These are phyloP conservation scores for Thryonomys swinderianus DNA, from an alignment of 2,113 vertebrate species.

Conservation along the genomic window DNA sequence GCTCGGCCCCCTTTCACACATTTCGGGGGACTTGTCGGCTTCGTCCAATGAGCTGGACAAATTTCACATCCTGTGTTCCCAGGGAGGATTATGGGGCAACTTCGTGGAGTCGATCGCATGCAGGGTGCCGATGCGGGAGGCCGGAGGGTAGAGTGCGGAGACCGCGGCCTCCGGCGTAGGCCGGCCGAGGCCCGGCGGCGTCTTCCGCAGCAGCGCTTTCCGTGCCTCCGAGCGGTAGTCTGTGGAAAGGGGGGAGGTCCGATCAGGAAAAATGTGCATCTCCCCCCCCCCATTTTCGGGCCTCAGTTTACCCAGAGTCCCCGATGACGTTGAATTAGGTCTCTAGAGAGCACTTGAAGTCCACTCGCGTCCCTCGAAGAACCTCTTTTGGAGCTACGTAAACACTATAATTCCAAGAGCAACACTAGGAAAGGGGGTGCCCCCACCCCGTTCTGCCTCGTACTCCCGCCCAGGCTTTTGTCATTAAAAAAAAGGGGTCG, in stretches of 20 bases:
- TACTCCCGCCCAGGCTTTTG: slow-evolving; percentile 28
- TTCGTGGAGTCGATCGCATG: slow-evolving; percentile 62
- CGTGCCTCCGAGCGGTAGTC: neutral
- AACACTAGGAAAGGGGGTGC: neutral
- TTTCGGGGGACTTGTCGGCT: slow-evolving; percentile 77
- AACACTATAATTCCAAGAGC: slow-evolving; percentile 7
- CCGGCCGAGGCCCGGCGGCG: neutral
- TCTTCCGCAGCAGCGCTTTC: neutral
- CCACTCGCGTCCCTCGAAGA: neutral
- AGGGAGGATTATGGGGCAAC: slow-evolving; percentile 76
- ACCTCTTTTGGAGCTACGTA: neutral
- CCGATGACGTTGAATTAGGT: neutral
- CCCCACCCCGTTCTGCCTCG: neutral
- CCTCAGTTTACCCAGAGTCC: slow-evolving; percentile 54
- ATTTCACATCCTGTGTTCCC: slow-evolving; percentile 68
- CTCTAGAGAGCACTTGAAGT: neutral
- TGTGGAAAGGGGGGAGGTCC: neutral
- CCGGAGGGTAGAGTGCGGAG: slow-evolving; percentile 62
- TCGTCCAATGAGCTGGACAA: slow-evolving; percentile 75
- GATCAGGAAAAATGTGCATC: neutral
- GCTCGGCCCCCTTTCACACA: slow-evolving; percentile 62
- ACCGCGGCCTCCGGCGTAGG: neutral
- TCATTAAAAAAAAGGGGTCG: neutral
- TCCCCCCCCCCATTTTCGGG: neutral
- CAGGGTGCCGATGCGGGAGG: slow-evolving; percentile 46